Evolutionary conservation across 2,113 vertebrate species (phyloP).

Genomic region (Abramis brama): DNA sequence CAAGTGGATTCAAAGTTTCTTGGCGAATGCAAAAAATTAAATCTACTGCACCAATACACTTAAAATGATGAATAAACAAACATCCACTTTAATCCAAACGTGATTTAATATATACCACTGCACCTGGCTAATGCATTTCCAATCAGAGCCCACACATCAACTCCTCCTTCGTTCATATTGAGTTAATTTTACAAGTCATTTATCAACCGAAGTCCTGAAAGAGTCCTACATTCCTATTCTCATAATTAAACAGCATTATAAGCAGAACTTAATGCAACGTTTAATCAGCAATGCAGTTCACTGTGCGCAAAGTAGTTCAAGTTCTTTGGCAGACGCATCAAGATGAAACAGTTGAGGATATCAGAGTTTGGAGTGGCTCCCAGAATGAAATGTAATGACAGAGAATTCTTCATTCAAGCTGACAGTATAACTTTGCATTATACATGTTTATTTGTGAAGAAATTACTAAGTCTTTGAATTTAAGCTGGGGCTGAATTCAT

Average conservation of each 20-base stretch:
- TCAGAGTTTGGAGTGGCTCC: conserved; percentile 13
- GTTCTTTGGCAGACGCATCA: conserved; percentile 7
- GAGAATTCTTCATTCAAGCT: background rate
- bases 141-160: background rate
- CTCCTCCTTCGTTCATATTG: background rate
- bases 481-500: background rate
- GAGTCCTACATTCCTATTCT: background rate
- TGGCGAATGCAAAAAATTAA: background rate
- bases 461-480: background rate
- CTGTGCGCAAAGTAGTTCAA: background rate
- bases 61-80: conserved; percentile 21
- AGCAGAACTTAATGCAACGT: conserved; percentile 4
- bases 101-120: background rate
- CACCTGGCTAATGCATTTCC: background rate
- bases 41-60: background rate
- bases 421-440: conserved; percentile 3
- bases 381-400: conserved; percentile 19
- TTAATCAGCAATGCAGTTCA: conserved; percentile 30
- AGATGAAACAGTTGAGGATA: background rate
- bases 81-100: background rate
- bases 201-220: conserved; percentile 4
- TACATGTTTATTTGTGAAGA: background rate
- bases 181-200: conserved; percentile 9
- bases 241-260: background rate
- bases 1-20: too few species aligned